These are phyloP conservation scores for Drosophila suzukii DNA, from an alignment of 1,140 invertebrate genomes.

Conservation along the genomic window DNA sequence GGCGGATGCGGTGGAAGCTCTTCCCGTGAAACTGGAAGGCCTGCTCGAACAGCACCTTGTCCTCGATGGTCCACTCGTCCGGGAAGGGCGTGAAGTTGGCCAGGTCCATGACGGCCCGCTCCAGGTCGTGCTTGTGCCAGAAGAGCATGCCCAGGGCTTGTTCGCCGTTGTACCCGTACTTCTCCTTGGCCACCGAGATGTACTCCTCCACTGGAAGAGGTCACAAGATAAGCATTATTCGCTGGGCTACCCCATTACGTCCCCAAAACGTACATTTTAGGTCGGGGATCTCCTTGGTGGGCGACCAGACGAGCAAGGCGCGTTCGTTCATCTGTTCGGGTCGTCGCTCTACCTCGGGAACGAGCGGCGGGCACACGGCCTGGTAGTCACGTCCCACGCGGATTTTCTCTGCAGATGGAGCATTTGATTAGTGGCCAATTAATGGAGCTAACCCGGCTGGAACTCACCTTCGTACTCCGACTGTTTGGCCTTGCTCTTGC, in stretches of 20 bases:
- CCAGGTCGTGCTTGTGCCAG: slow-evolving; percentile 98
- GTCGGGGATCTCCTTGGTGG: slow-evolving; percentile 94
- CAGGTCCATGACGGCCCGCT: slow-evolving; percentile 95
- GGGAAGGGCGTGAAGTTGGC: slow-evolving; percentile 99
- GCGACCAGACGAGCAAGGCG: slow-evolving; percentile 97
- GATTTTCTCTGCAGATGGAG: slow-evolving; percentile 90
- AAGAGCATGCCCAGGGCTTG: slow-evolving; percentile 99
- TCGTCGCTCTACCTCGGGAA: slow-evolving; percentile 87
- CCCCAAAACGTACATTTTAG: slow-evolving; percentile 88
- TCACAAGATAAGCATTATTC: not conserved
- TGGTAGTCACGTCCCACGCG: slow-evolving; percentile 97
- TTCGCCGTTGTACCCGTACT: slow-evolving; percentile 98
- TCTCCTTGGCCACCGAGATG: slow-evolving; percentile 97
- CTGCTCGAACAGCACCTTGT: slow-evolving; percentile 99
- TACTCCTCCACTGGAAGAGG: slow-evolving; percentile 94
- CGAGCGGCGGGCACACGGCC: slow-evolving; percentile 93
- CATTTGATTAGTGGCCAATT: not conserved
- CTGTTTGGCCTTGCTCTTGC: slow-evolving; percentile 79
- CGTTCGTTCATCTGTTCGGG: slow-evolving; percentile 90
- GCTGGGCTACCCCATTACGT: not conserved
- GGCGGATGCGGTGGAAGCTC: slow-evolving; percentile 97
- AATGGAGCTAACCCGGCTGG: not conserved
- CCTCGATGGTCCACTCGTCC: slow-evolving; percentile 99
- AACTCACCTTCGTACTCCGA: slow-evolving; percentile 82
- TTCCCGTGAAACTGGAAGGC: slow-evolving; percentile 99